phyloP scores from a whole-genome alignment of 1,140 invertebrate genomes.

The Cotesia glomerata region DNA sequence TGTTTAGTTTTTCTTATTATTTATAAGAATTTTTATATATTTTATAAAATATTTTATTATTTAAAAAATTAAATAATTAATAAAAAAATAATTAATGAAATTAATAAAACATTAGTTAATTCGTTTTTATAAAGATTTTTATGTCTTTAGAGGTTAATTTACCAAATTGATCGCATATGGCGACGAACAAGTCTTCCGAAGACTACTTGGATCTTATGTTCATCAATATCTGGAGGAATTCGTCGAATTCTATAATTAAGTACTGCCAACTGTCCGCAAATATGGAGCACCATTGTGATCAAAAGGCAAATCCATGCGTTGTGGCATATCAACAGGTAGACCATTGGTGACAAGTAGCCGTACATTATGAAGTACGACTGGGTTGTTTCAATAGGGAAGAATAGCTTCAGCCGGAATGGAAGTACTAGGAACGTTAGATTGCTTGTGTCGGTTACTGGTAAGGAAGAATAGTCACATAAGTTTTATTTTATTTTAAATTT shows the following conservation, averaged over 20 bases:
- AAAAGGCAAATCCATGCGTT: slow-evolving; percentile 31
- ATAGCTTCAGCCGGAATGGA: slow-evolving; percentile 28
- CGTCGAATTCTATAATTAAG: slow-evolving; percentile 28
- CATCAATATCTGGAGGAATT: background rate
- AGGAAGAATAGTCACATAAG: no score
- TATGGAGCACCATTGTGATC: slow-evolving; percentile 32
- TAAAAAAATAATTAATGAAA: no score
- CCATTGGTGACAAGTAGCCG: slow-evolving; percentile 30
- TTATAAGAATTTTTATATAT: no score
- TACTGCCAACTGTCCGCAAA: slow-evolving; percentile 35
- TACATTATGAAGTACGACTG: slow-evolving; percentile 31
- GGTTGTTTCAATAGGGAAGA: slow-evolving; percentile 18
- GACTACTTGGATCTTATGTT: background rate
- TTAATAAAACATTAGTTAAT: background rate
- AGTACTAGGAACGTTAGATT: slow-evolving; percentile 1
- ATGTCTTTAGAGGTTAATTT: background rate
- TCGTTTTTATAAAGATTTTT: background rate
- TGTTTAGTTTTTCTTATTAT: no score
- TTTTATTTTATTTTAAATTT: no score
- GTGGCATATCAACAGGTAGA: slow-evolving; percentile 30
- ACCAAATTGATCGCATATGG: slow-evolving; percentile 15
- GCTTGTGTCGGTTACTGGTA: background rate
- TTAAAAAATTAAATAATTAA: no score
- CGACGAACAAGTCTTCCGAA: slow-evolving; percentile 5
- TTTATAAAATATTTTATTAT: no score